phyloP scores from a whole-genome alignment of 2,888 invertebrate species.

The Lasioglossum vierecki region DNA sequence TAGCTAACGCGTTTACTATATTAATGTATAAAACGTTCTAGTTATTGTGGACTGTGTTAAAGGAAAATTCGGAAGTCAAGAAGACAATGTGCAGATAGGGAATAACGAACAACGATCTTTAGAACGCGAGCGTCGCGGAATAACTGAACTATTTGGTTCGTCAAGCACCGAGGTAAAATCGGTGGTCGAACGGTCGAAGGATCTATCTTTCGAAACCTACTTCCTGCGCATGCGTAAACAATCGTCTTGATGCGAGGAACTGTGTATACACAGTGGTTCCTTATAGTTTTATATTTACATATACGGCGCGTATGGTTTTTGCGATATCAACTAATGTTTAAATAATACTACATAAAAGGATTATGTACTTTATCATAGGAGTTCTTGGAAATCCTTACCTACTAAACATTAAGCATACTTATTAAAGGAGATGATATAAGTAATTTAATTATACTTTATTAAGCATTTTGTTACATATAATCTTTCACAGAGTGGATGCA shows the following conservation, averaged over 20 bases:
- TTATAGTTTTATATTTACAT: slow-evolving; percentile 42
- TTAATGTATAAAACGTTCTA: slow-evolving; percentile 29
- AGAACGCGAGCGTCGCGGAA: not conserved
- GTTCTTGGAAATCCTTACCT: slow-evolving; percentile 6
- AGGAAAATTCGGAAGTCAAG: not conserved
- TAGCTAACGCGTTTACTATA: slow-evolving; percentile 14
- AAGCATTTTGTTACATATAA: slow-evolving; percentile 46
- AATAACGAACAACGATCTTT: not conserved
- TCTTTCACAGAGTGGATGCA: slow-evolving; percentile 35
- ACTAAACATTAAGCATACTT: slow-evolving; percentile 11
- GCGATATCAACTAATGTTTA: slow-evolving; percentile 28
- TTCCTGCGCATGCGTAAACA: slow-evolving; percentile 41
- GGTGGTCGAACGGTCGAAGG: not conserved
- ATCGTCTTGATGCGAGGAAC: slow-evolving; percentile 27
- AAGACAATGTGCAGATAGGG: not conserved
- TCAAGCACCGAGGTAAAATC: slow-evolving; percentile 3
- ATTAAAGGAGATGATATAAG: not conserved
- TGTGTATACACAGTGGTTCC: slow-evolving; percentile 30
- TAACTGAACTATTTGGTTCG: slow-evolving; percentile 5
- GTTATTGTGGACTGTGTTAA: slow-evolving; percentile 20
- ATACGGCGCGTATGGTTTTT: slow-evolving; percentile 27
- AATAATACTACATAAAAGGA: slow-evolving; percentile 31
- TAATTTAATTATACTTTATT: slow-evolving; percentile 49
- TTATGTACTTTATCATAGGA: slow-evolving; percentile 27
- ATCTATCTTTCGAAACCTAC: slow-evolving; percentile 23